Conservation (phyloP, 2,797 vertebrate species). For the Pteronotus mesoamericanus region DNA sequence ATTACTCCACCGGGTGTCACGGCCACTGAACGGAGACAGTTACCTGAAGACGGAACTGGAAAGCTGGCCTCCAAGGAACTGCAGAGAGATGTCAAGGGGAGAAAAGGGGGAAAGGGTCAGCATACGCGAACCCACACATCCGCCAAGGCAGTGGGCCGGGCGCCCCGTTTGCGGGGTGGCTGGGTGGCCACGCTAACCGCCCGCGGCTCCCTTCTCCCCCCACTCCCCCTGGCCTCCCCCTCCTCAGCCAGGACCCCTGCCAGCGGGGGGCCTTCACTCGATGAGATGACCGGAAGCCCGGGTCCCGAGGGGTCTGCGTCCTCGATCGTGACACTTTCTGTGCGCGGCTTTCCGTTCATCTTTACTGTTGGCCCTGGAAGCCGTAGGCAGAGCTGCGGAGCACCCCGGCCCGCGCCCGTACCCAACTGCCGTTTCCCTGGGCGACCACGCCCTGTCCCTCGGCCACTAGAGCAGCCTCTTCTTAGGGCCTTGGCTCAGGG, state of each 20-base stretch:
- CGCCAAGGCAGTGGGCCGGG: too few relatives aligned
- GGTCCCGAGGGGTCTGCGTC: not conserved
- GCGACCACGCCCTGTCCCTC: too few relatives aligned
- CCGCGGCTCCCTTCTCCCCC: fast-evolving
- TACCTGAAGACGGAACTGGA: too few relatives aligned
- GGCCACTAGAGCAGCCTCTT: not conserved
- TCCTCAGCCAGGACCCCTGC: not conserved
- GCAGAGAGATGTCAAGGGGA: not conserved
- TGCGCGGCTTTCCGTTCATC: not conserved
- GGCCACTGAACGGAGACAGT: not conserved
- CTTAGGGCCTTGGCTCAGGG: not conserved
- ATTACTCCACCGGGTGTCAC: too few relatives aligned
- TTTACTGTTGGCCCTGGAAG: not conserved
- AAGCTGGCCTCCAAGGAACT: not conserved
- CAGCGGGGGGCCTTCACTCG: not conserved
- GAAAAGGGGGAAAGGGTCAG: not conserved
- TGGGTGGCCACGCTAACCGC: fast-evolving
- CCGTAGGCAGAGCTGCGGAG: not conserved
- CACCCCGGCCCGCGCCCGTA: too few relatives aligned
- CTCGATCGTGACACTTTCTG: not conserved
- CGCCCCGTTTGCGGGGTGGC: not conserved
- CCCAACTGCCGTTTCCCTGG: too few relatives aligned
- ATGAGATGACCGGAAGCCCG: not conserved
- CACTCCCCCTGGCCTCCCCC: too few relatives aligned
- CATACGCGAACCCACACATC: too few relatives aligned